These are phyloP conservation scores for Champsocephalus gunnari DNA, from an alignment of 2,797 vertebrate species.

Conservation along the genomic window DNA sequence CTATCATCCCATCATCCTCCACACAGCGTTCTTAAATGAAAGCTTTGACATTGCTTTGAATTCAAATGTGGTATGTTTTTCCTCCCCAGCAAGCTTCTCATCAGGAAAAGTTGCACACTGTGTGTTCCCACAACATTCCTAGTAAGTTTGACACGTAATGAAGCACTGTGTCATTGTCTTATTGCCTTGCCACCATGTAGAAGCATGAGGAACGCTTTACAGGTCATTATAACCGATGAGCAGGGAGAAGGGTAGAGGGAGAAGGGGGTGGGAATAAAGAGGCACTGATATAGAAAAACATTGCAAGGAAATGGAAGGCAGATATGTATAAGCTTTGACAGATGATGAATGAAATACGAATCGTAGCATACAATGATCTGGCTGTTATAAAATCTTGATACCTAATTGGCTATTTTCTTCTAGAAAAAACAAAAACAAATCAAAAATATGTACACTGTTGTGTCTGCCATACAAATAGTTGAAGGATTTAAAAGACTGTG, in stretches of 20 bases:
- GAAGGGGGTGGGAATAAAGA: conserved; percentile 28
- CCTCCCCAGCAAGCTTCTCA: conserved; percentile 36
- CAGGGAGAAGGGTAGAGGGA: conserved; percentile 10
- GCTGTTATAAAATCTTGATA: conserved; percentile 41
- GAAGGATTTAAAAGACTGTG: conserved; percentile 38
- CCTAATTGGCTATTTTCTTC: conserved; percentile 29
- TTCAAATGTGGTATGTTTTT: conserved; percentile 40
- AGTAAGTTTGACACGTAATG: conserved; percentile 66
- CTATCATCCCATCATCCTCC: conserved; percentile 46
- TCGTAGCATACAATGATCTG: conserved; percentile 29
- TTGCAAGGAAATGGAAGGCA: conserved; percentile 49
- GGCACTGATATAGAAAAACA: conserved; percentile 54
- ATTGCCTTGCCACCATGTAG: conserved; percentile 56
- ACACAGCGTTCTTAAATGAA: conserved; percentile 37
- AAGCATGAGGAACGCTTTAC: conserved; percentile 61
- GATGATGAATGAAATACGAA: conserved; percentile 37
- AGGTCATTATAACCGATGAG: conserved; percentile 70
- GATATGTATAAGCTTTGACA: conserved; percentile 41
- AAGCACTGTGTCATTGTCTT: conserved; percentile 72
- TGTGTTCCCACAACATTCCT: conserved; percentile 55
- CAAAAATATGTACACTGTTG: conserved; percentile 57
- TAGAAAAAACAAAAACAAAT: conserved; percentile 54
- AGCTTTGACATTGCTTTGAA: conserved; percentile 57
- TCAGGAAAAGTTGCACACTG: conserved; percentile 34
- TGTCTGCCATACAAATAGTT: conserved; percentile 44